Base-by-base conservation (phyloP, 2,113 vertebrate genomes). In the Cololabis saira region DNA sequence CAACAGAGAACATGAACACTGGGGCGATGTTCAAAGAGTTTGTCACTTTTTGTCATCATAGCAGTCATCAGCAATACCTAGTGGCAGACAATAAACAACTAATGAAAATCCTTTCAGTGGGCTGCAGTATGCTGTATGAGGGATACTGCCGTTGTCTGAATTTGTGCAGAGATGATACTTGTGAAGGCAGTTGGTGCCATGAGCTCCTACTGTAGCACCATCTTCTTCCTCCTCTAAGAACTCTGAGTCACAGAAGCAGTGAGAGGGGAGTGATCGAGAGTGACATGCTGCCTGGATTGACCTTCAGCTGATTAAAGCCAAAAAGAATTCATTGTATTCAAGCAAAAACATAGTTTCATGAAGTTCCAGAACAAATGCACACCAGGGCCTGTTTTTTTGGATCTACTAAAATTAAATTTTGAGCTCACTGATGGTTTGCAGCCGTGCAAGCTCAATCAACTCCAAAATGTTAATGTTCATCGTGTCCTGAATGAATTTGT, bases 201-300 rank as follows among this genome's bases (percentile, higher is more conserved):
- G 37, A 22, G 63, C 55, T 33, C 60, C 15, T 53, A 66, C 49
- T 18, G 57, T 19, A 69, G 71, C 56, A 56, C 43, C 62, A 48
- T 61, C 45, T 41, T 74, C 9, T 55, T 56, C 44, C 5, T 81
- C 53, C 41, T 65, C 50, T 12, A 44, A 75, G 58, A 74, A 55
- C 24, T 70, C 54, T 83, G 76, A 79, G 61, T 87, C 82, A 83
- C 63, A 19, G 60, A 77, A 40, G 67, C 61, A 51, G 47, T 1
- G n/a, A 62, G 78, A 59, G 70, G 56, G 76, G 85, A 68, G 44
- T 78, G 80, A 90, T 78, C 1, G 44, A 80, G 67, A 67, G 56
- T 65, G 89, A 89, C 83, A 67, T 16, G 50, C 65, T 60, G 79
- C 74, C 81, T 64, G 12, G 15, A 76, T 52, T 84, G 86, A 86